Evolutionary conservation across 2,113 vertebrate genomes (phyloP).

Genomic region (Grallaria varia): DNA sequence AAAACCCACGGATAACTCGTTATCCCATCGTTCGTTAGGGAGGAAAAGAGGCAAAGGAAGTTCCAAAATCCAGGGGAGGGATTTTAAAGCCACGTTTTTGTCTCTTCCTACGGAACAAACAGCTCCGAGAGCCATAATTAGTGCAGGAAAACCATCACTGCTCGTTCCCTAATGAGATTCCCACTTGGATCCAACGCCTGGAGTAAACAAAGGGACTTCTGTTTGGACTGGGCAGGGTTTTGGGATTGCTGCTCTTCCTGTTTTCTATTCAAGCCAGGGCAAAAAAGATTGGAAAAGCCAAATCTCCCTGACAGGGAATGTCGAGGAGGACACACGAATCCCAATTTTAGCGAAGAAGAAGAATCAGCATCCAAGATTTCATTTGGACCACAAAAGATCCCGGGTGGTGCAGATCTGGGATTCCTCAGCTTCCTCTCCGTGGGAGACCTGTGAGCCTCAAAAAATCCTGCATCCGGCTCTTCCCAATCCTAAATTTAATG

Average conservation of each 20-base stretch:
- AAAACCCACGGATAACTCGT: background rate
- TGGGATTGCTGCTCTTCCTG: background rate
- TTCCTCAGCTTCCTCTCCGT: background rate
- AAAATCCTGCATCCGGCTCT: background rate
- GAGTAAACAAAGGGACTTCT: conserved; percentile 28
- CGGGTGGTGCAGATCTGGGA: background rate
- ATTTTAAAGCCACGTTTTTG: background rate
- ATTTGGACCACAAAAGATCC: background rate
- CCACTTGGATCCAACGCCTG: background rate
- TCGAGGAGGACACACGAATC: background rate
- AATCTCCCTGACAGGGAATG: background rate
- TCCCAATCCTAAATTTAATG: background rate
- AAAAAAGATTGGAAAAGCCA: background rate
- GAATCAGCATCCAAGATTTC: background rate
- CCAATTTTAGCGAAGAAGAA: background rate
- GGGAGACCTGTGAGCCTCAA: rapidly evolving
- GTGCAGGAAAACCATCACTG: background rate
- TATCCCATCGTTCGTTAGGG: background rate
- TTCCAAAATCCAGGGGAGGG: background rate
- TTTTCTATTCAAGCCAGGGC: background rate
- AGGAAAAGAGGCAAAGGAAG: background rate
- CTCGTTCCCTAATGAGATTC: conserved; percentile 18
- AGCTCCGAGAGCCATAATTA: conserved; percentile 51
- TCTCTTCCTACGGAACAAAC: background rate
- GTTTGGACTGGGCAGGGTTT: background rate